phyloP scores from a whole-genome alignment of 2,113 vertebrate species.

The Ptilorrhoa leucosticta region DNA sequence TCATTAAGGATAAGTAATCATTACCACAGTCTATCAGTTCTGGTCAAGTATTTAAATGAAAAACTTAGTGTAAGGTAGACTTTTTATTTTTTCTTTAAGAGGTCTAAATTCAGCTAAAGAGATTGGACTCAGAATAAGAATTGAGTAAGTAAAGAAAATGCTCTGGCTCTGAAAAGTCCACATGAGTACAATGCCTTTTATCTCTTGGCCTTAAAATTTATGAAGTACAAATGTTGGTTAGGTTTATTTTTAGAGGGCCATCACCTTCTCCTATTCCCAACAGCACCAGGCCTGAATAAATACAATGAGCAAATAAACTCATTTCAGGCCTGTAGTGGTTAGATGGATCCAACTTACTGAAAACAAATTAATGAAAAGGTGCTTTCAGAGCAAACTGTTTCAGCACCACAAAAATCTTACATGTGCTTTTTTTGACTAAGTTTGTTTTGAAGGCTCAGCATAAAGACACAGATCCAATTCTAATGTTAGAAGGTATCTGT shows the following conservation, averaged over 20 bases:
- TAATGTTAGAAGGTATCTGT: slow-evolving; percentile 10
- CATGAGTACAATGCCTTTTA: not conserved
- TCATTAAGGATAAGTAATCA: not conserved
- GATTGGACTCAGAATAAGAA: not conserved
- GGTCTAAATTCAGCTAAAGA: not conserved
- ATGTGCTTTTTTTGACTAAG: not conserved
- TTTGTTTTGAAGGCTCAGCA: not conserved
- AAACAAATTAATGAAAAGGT: not conserved
- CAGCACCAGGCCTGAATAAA: not conserved
- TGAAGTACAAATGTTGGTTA: not conserved
- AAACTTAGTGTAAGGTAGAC: not conserved
- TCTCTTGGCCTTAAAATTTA: not conserved
- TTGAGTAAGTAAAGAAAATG: not conserved
- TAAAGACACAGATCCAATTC: not conserved
- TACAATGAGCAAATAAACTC: not conserved
- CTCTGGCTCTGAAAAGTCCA: not conserved
- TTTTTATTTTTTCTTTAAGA: not conserved
- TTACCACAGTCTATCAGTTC: not conserved
- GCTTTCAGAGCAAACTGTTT: not conserved
- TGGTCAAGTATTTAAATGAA: not conserved
- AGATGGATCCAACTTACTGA: not conserved
- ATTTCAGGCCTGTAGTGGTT: not conserved
- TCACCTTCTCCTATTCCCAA: not conserved
- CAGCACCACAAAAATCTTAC: not conserved
- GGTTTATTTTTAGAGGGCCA: not conserved